Evolutionary conservation across 2,797 vertebrate species (phyloP).

Genomic region (Acomys russatus): DNA sequence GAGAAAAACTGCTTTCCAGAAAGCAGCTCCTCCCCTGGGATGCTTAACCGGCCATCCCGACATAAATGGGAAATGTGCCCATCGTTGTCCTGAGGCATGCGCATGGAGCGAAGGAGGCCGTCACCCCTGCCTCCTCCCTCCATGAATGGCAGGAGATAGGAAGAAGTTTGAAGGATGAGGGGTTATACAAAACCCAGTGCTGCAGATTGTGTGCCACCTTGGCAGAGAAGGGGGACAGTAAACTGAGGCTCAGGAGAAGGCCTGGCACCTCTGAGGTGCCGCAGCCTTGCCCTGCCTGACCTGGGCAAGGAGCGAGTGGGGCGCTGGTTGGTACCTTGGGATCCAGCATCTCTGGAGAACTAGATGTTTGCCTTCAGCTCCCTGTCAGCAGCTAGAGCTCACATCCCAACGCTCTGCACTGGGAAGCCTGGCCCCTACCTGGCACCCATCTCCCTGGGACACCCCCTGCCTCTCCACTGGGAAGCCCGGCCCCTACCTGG

Average conservation of each 20-base stretch:
- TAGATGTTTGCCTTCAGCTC: not conserved
- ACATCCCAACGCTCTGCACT: not conserved
- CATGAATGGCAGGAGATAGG: not conserved
- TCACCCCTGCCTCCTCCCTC: not conserved
- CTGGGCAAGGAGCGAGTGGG: not conserved
- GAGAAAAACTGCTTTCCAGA: too few species aligned
- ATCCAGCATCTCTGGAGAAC: not conserved
- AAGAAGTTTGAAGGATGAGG: not conserved
- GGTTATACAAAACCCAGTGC: not conserved
- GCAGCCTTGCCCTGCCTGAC: accelerated
- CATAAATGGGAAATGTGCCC: not conserved
- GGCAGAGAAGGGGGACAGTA: not conserved
- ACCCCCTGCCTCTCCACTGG: accelerated
- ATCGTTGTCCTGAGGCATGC: accelerated
- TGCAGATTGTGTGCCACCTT: not conserved
- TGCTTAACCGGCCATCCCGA: not conserved
- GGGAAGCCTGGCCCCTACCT: not conserved
- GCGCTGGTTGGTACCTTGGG: accelerated
- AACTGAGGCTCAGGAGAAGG: too few species aligned
- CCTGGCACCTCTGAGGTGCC: not conserved
- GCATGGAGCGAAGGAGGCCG: not conserved
- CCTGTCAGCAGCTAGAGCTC: not conserved
- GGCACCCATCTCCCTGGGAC: accelerated
- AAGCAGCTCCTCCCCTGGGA: not conserved
- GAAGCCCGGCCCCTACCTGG: accelerated